These are phyloP conservation scores for Muntiacus reevesi DNA, from an alignment of 2,113 vertebrate species.

Conservation along the genomic window DNA sequence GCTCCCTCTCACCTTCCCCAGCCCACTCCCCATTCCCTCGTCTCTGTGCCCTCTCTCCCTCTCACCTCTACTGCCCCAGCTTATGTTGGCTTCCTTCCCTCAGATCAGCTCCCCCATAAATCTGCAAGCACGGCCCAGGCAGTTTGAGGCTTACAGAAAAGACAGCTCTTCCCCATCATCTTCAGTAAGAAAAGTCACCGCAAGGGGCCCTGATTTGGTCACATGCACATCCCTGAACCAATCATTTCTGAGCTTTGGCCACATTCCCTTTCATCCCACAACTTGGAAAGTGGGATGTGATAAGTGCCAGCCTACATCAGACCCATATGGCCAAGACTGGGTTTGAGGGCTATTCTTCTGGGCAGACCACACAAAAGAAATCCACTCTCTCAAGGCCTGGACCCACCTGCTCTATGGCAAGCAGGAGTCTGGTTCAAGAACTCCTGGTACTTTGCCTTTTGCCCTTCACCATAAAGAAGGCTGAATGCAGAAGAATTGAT, in stretches of 20 bases:
- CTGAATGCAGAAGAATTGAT: neutral
- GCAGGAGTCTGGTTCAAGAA: neutral
- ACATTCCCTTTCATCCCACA: neutral
- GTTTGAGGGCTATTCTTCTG: neutral
- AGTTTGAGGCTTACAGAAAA: neutral
- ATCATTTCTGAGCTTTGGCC: neutral
- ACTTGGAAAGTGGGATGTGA: neutral
- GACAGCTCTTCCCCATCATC: neutral
- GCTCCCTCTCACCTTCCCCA: too few species aligned
- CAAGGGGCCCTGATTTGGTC: neutral
- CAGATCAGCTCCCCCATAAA: neutral
- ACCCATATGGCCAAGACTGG: neutral
- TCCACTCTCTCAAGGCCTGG: neutral
- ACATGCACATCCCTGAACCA: neutral
- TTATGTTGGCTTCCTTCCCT: neutral
- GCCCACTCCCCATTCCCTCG: neutral
- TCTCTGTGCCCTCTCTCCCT: neutral
- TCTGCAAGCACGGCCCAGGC: neutral
- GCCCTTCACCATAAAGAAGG: neutral
- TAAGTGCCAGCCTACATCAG: neutral
- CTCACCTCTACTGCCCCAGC: neutral
- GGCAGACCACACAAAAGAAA: neutral
- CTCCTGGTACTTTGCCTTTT: neutral
- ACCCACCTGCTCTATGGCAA: rapidly evolving
- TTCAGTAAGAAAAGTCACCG: neutral